Percentiles rank a stretch among this genome's conserved stretches.
Evolutionary conservation across 2,888 invertebrate species (phyloP).

Genomic region (Phaonia tiefii): DNA sequence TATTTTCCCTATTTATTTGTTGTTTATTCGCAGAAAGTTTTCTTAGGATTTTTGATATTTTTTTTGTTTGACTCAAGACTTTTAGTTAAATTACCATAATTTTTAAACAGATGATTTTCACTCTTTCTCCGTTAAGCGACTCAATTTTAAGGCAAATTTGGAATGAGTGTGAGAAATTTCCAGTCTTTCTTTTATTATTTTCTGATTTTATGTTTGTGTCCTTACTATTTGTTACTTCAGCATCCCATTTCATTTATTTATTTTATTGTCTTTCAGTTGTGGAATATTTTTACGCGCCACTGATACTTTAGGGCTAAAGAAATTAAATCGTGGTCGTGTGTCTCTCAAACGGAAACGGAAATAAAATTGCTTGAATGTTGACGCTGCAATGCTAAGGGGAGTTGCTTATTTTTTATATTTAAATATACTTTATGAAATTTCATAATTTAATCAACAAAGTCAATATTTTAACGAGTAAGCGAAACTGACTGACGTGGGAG

Average conservation of each 20-base stretch:
- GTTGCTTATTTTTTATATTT: not conserved
- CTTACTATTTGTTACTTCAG: slow-evolving; percentile 56
- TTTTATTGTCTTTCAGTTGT: slow-evolving; percentile 10
- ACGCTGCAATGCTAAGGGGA: not conserved
- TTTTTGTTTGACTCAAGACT: slow-evolving; percentile 42
- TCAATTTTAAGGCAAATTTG: slow-evolving; percentile 22
- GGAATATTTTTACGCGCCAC: slow-evolving; percentile 5
- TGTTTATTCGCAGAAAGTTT: slow-evolving; percentile 12
- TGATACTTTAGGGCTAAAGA: slow-evolving; percentile 1
- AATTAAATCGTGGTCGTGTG: slow-evolving; percentile 13
- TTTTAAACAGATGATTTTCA: slow-evolving; percentile 60
- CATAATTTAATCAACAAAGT: slow-evolving; percentile 67
- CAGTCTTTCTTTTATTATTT: slow-evolving; percentile 36
- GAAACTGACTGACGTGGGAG: not conserved
- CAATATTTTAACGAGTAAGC: slow-evolving; percentile 60
- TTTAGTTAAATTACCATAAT: slow-evolving; percentile 66
- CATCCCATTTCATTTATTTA: slow-evolving; percentile 1
- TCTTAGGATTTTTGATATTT: slow-evolving; percentile 35
- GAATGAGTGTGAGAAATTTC: slow-evolving; percentile 9
- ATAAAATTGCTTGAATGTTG: not conserved
- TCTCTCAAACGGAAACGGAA: slow-evolving; percentile 19
- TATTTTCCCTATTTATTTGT: not conserved
- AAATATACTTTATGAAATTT: slow-evolving; percentile 43
- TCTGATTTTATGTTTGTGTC: slow-evolving; percentile 39
- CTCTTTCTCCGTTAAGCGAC: slow-evolving; percentile 4